Conservation (phyloP, 2,888 invertebrate species). For the Temnothorax unifasciatus region DNA sequence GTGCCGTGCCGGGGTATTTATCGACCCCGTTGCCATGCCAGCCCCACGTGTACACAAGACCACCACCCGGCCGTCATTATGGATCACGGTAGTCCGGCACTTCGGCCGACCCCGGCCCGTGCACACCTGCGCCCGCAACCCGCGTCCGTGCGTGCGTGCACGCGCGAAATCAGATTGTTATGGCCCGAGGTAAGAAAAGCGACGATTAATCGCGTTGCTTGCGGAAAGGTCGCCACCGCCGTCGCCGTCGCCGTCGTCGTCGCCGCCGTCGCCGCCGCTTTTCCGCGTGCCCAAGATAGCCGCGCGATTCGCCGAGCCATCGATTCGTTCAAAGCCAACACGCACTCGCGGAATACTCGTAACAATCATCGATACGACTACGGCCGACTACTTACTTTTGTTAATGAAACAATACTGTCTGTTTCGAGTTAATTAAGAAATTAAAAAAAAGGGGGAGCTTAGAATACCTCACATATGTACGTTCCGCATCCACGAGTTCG, state of each 20-base stretch:
- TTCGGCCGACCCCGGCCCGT: conserved; percentile 49
- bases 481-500: neutral
- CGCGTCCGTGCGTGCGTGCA: conserved; percentile 57
- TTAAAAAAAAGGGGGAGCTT: neutral
- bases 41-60: conserved; percentile 84
- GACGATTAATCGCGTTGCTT: conserved; percentile 57
- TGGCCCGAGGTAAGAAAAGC: conserved; percentile 47
- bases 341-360: neutral
- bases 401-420: neutral
- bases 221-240: neutral
- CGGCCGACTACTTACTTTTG: neutral
- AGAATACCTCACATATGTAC: neutral
- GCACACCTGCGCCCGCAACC: neutral
- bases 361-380: neutral
- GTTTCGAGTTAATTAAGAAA: neutral
- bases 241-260: no score
- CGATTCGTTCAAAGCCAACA: neutral
- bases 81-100: conserved; percentile 71
- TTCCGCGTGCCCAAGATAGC: conserved; percentile 17
- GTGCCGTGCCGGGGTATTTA: conserved; percentile 81
- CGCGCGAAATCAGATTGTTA: conserved; percentile 63
- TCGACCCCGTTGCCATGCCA: conserved; percentile 86
- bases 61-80: conserved; percentile 76
- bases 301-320: neutral
- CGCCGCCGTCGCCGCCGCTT: neutral